Percentiles rank a stretch among this genome's conserved stretches.
Conservation (phyloP, 2,888 invertebrate genomes). For the Iselma pallidipennis region DNA sequence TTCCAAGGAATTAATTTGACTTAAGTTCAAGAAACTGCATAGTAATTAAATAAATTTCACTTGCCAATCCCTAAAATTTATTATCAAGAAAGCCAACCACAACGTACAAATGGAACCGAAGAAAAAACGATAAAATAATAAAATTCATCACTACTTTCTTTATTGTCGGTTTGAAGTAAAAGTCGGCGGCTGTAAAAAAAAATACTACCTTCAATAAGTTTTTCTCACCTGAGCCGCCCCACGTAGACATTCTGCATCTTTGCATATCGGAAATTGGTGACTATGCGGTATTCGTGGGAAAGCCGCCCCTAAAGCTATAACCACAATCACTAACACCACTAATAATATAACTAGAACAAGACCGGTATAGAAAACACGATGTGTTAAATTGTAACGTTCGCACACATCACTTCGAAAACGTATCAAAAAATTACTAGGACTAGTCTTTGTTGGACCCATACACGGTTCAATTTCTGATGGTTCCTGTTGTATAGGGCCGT, state of each 20-base stretch:
- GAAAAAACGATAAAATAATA: background rate
- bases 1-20: background rate
- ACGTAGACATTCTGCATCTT: conserved; percentile 56
- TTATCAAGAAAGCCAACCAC: background rate
- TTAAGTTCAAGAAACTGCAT: no score
- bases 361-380: conserved; percentile 40
- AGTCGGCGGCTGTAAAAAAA: no score
- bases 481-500: conserved; percentile 24
- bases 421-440: conserved; percentile 25
- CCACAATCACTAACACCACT: conserved; percentile 54
- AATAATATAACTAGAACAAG: conserved; percentile 43
- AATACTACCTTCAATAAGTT: no score
- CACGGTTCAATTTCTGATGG: conserved; percentile 47
- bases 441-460: conserved; percentile 32
- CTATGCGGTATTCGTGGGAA: conserved; percentile 57
- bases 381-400: conserved; percentile 44
- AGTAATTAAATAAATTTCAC: no score
- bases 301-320: conserved; percentile 55
- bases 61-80: background rate
- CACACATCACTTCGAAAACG: conserved; percentile 37
- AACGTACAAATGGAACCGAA: no score
- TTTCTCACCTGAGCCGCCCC: conserved; percentile 58
- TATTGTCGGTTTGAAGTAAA: no score
- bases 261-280: conserved; percentile 54
- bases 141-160: no score